Percentiles rank a stretch among this genome's conserved stretches.
Conservation (phyloP, 1,140 invertebrate genomes). For the Metaphire vulgaris region DNA sequence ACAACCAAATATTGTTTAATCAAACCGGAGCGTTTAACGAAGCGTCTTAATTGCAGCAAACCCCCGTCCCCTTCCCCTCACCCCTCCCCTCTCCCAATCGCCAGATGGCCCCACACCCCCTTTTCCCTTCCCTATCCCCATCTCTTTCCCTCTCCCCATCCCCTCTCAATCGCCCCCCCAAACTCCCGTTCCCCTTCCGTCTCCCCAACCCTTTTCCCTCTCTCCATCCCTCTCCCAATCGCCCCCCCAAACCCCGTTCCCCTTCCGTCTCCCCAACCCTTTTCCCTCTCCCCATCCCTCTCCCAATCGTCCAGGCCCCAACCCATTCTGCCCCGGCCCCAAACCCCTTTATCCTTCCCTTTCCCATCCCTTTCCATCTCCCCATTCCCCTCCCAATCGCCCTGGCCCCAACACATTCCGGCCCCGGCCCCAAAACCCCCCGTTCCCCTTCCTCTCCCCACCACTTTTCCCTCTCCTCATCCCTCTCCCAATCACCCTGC, state of each 20-base stretch:
- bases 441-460: too few relatives aligned
- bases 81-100: slow-evolving; percentile 8
- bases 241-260: too few relatives aligned
- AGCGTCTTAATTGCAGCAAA: background rate
- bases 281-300: background rate
- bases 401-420: too few relatives aligned
- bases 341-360: too few relatives aligned
- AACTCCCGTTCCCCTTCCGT: slow-evolving; percentile 16
- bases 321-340: background rate
- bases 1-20: too few relatives aligned
- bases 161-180: slow-evolving; percentile 10
- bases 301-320: background rate
- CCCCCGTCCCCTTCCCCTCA: background rate
- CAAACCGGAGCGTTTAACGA: too few relatives aligned
- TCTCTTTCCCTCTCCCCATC: slow-evolving; percentile 18
- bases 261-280: background rate
- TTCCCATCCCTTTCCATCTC: too few relatives aligned
- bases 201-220: slow-evolving; percentile 14
- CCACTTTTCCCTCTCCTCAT: too few relatives aligned
- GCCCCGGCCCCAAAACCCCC: too few relatives aligned
- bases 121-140: background rate
- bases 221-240: slow-evolving; percentile 6
- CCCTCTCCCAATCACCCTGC: too few relatives aligned
- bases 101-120: background rate
- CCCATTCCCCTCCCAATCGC: too few relatives aligned